Evolutionary conservation across 2,113 vertebrate species (phyloP).

Genomic region (Scomber japonicus): DNA sequence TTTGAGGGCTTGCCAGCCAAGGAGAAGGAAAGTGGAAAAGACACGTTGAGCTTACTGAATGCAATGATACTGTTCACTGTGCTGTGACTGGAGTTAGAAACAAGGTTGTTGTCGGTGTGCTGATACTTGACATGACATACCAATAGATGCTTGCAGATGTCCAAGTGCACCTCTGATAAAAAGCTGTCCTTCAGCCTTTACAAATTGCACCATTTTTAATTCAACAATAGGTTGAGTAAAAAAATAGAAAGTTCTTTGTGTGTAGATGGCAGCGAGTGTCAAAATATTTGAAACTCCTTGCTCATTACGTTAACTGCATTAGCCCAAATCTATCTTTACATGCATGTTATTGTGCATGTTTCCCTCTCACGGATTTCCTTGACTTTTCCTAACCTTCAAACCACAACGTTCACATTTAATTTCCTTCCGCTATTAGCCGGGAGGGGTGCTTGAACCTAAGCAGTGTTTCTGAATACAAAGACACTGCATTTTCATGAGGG

Average conservation of each 20-base stretch:
- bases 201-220: not conserved
- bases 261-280: not conserved
- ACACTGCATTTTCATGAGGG: constrained; percentile 39
- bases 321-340: not conserved
- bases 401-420: constrained; percentile 38
- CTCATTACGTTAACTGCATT: constrained; percentile 8
- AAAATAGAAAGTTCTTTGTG: not conserved
- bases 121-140: not conserved
- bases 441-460: constrained; percentile 50
- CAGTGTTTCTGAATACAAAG: constrained; percentile 41
- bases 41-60: constrained; percentile 5
- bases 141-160: not conserved
- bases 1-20: not conserved
- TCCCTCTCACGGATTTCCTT: not conserved
- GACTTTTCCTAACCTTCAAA: constrained; percentile 53
- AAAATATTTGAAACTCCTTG: not conserved
- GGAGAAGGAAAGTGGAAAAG: not conserved
- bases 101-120: not conserved
- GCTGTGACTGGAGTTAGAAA: not conserved
- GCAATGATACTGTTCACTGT: not conserved
- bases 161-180: not conserved
- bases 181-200: not conserved
- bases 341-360: constrained; percentile 4
- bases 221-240: not conserved
- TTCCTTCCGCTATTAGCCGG: constrained; percentile 33